Evolutionary conservation across 2,113 vertebrate genomes (phyloP).

Genomic region (Ciconia stormi): DNA sequence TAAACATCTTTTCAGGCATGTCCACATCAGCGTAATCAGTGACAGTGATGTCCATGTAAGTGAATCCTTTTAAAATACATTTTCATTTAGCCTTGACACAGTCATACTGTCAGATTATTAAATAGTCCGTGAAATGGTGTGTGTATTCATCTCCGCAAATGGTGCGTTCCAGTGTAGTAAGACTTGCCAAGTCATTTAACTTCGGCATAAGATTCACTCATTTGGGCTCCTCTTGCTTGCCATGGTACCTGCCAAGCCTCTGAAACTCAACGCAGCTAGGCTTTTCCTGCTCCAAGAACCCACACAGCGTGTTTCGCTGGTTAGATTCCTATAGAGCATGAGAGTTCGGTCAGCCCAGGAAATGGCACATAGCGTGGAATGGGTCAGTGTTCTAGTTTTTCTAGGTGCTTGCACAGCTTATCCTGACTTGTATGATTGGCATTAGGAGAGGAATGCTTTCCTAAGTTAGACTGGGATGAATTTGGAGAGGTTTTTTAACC

Average conservation of each 20-base stretch:
- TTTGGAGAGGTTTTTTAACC: background rate
- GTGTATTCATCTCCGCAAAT: background rate
- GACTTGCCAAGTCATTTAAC: background rate
- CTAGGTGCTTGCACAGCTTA: background rate
- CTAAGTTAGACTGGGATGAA: background rate
- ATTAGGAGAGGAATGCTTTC: background rate
- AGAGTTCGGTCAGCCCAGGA: background rate
- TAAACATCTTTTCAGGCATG: conserved; percentile 18
- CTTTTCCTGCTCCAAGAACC: background rate
- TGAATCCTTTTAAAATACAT: background rate
- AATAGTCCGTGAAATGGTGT: background rate
- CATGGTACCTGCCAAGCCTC: background rate
- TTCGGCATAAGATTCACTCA: background rate
- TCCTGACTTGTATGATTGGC: background rate
- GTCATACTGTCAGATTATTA: background rate
- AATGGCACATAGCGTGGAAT: accelerated
- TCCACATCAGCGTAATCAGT: background rate
- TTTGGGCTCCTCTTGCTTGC: background rate
- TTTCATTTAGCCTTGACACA: background rate
- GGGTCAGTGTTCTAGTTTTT: background rate
- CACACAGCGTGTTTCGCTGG: accelerated
- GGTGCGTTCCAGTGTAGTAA: background rate
- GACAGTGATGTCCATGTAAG: background rate
- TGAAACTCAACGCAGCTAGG: background rate
- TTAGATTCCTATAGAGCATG: background rate